These are phyloP conservation scores for Zaprionus obscuricornis DNA, from an alignment of 2,888 invertebrate species.

Conservation along the genomic window DNA sequence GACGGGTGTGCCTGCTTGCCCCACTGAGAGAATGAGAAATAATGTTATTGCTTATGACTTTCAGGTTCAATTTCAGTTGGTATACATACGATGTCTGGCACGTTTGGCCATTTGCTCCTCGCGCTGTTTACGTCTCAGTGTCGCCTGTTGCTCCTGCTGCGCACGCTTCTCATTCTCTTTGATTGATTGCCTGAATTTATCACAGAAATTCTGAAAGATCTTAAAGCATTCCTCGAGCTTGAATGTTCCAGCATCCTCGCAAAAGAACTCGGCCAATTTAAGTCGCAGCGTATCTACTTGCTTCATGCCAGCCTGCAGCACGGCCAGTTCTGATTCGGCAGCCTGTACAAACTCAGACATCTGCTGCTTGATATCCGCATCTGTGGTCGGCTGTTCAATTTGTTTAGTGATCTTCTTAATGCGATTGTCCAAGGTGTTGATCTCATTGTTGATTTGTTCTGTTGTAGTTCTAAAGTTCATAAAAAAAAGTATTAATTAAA, in stretches of 20 bases:
- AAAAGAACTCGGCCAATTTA: constrained; percentile 95
- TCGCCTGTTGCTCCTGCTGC: constrained; percentile 93
- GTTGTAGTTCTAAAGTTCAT: constrained; percentile 88
- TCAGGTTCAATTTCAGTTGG: neutral
- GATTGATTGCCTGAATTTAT: constrained; percentile 92
- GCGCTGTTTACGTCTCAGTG: constrained; percentile 89
- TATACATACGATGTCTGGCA: constrained; percentile 86
- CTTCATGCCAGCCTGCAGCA: constrained; percentile 90
- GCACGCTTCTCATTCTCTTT: constrained; percentile 93
- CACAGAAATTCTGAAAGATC: constrained; percentile 94
- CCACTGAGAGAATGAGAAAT: constrained; percentile 83
- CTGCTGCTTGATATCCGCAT: constrained; percentile 92
- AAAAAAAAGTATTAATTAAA: neutral
- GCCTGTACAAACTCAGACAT: constrained; percentile 92
- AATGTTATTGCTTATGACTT: neutral
- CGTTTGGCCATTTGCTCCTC: constrained; percentile 88
- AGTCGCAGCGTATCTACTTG: constrained; percentile 91
- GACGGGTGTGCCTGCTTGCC: constrained; percentile 88
- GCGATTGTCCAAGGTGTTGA: constrained; percentile 90
- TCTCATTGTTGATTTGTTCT: constrained; percentile 94
- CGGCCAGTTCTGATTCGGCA: constrained; percentile 91
- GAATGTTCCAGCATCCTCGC: constrained; percentile 94
- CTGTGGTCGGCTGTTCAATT: constrained; percentile 89
- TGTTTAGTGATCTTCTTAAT: constrained; percentile 92
- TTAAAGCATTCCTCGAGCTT: constrained; percentile 97